Evolutionary conservation across 2,113 vertebrate species (phyloP).

Genomic region (Apodemus sylvaticus): DNA sequence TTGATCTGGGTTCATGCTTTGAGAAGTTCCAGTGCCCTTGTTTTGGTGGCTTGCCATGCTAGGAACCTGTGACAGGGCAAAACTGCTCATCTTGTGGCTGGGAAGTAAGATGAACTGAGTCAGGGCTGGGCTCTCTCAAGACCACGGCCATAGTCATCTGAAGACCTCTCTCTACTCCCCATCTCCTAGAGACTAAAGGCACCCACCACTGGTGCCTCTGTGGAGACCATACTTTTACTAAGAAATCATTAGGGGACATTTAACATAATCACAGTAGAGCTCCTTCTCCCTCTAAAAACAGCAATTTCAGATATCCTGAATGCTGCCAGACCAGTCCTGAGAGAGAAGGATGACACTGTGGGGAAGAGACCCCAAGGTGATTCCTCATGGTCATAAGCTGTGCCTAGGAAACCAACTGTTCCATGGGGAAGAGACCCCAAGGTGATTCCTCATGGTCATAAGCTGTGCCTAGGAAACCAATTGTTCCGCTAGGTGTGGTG

Average conservation of each 20-base stretch:
- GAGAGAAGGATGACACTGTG: not conserved
- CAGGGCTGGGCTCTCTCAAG: not conserved
- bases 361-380: not conserved
- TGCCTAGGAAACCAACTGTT: not conserved
- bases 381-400: not conserved
- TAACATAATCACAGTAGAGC: not conserved
- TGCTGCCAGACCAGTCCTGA: not conserved
- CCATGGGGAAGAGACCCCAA: not conserved
- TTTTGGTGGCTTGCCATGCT: not conserved
- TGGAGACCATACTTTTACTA: not conserved
- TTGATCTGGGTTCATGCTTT: not conserved
- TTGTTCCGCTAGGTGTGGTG: not conserved
- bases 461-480: not conserved
- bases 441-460: not conserved
- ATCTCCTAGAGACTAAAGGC: not conserved
- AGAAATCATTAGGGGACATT: not conserved
- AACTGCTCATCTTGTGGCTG: not conserved
- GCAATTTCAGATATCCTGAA: not conserved
- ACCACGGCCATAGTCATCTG: not conserved
- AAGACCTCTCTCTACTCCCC: not conserved
- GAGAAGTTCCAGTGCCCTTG: not conserved
- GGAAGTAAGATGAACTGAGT: not conserved
- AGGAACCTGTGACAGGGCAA: not conserved
- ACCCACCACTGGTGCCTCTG: not conserved
- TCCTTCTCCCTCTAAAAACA: not conserved